Percentiles rank a stretch among this genome's conserved stretches.
Conservation (phyloP, 2,797 vertebrate genomes). For the Protonibea diacanthus region DNA sequence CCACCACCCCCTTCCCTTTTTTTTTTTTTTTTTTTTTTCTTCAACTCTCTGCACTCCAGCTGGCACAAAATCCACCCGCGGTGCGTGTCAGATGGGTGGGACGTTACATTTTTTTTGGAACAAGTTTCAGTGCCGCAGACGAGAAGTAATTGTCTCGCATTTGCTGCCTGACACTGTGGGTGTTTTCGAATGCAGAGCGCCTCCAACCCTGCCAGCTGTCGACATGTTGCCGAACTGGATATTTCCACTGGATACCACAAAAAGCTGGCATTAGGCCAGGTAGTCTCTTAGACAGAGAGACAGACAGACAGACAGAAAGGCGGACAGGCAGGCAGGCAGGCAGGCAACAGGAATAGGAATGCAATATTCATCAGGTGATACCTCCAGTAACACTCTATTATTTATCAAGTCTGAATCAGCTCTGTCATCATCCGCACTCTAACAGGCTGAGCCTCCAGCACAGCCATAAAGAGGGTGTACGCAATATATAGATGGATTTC, state of each 20-base stretch:
- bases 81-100: constrained; percentile 70
- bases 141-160: constrained; percentile 67
- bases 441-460: constrained; percentile 72
- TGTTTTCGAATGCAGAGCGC: constrained; percentile 65
- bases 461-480: constrained; percentile 61
- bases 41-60: constrained; percentile 64
- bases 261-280: constrained; percentile 56
- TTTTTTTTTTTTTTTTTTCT: background rate
- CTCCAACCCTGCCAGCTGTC: constrained; percentile 69
- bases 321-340: constrained; percentile 18
- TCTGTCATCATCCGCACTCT: constrained; percentile 76
- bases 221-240: constrained; percentile 62
- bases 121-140: constrained; percentile 62
- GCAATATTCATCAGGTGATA: constrained; percentile 81
- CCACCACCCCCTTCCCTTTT: background rate
- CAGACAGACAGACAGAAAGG: constrained; percentile 32
- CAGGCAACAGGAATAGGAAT: constrained; percentile 60
- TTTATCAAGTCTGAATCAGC: constrained; percentile 81
- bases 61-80: constrained; percentile 66
- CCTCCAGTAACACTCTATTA: constrained; percentile 78
- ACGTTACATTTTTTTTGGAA: constrained; percentile 56
- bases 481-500: constrained; percentile 73
- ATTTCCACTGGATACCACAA: constrained; percentile 54
- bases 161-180: constrained; percentile 65
- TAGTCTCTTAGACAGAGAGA: constrained; percentile 43